Evolutionary conservation across 2,113 vertebrate genomes (phyloP).

Genomic region (Sitta europaea): DNA sequence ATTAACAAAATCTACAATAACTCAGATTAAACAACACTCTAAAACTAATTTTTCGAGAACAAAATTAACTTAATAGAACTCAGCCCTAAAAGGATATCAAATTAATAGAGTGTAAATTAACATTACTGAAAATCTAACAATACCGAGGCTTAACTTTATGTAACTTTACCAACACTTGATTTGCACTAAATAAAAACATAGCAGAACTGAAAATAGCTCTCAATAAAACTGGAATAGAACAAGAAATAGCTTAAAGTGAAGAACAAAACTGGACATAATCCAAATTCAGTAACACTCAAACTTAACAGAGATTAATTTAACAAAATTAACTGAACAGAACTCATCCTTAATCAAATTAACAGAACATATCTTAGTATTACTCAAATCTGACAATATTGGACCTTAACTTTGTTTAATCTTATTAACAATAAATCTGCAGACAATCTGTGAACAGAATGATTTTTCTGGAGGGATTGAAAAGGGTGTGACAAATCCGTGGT

Average conservation of each 20-base stretch:
- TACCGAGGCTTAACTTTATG: accelerated
- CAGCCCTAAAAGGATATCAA: background rate
- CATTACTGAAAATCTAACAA: background rate
- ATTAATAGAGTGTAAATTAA: background rate
- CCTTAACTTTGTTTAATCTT: background rate
- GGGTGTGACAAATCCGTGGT: background rate
- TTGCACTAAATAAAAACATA: background rate
- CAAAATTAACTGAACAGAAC: background rate
- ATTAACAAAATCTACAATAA: background rate
- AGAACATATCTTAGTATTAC: background rate
- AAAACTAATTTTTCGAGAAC: background rate
- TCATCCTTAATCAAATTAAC: background rate
- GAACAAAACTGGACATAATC: too few relatives aligned
- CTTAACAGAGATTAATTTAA: background rate
- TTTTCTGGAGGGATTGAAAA: background rate
- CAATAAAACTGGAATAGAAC: background rate
- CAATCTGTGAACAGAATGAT: background rate
- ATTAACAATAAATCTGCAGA: background rate
- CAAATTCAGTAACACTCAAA: background rate
- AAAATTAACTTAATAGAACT: background rate
- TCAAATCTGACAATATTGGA: background rate
- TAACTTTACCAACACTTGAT: background rate
- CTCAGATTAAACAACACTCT: background rate
- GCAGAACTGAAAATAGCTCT: background rate
- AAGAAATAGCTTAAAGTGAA: background rate